These are phyloP conservation scores for Pteronotus mesoamericanus DNA, from an alignment of 2,797 vertebrate genomes.

Conservation along the genomic window DNA sequence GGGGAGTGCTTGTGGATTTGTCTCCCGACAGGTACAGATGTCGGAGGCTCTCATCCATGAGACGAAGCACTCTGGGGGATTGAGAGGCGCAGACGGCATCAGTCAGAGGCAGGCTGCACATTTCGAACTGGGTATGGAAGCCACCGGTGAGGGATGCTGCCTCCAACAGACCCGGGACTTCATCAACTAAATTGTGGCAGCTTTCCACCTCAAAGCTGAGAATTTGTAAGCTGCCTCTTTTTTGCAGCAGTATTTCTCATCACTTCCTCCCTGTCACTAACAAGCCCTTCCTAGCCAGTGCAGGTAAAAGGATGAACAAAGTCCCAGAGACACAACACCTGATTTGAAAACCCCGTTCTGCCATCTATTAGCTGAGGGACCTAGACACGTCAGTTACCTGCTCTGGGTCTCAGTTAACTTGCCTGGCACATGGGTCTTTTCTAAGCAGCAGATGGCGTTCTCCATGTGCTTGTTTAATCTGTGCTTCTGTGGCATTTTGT, in stretches of 20 bases:
- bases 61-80: constrained; percentile 31
- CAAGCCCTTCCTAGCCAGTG: not conserved
- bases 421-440: fast-evolving
- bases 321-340: not conserved
- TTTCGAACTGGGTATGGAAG: fast-evolving
- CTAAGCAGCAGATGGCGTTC: fast-evolving
- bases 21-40: constrained; percentile 39
- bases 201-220: not conserved
- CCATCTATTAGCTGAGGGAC: fast-evolving
- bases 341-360: not conserved
- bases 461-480: fast-evolving
- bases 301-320: not conserved
- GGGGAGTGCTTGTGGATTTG: not conserved
- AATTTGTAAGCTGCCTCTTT: not conserved
- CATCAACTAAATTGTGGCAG: not conserved
- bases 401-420: not conserved
- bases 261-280: not conserved
- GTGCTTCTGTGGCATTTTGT: not conserved
- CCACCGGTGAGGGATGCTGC: not conserved
- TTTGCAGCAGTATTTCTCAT: not conserved
- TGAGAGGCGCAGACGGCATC: not conserved
- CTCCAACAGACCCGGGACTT: not conserved
- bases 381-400: not conserved
- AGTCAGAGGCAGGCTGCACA: not conserved
- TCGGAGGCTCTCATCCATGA: constrained; percentile 55